A percentile compares a stretch with the other conserved stretches of the same genome.
These are phyloP conservation scores for Sporophila hypoxantha DNA, from an alignment of 2,113 vertebrate genomes.

Conservation along the genomic window DNA sequence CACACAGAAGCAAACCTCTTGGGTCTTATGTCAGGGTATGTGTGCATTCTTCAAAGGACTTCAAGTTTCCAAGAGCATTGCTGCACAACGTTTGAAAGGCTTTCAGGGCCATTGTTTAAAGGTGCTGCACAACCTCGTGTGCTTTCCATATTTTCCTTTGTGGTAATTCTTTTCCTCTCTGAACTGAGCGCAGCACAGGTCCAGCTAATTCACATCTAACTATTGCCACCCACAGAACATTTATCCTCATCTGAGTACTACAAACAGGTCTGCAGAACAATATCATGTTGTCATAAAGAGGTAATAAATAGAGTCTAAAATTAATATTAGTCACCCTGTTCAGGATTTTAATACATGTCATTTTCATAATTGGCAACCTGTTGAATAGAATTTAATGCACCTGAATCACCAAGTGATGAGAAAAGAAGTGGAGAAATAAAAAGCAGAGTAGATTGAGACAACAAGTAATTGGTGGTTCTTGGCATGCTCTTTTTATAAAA, in stretches of 20 bases:
- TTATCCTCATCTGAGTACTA: background rate
- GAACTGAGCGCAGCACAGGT: background rate
- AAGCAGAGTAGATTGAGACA: background rate
- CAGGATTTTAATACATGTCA: background rate
- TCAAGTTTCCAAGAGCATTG: background rate
- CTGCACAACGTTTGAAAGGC: background rate
- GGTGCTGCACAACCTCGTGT: background rate
- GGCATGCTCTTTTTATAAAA: background rate
- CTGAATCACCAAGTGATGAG: background rate
- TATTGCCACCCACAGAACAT: background rate
- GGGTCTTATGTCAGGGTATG: rapidly evolving
- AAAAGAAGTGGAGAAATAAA: background rate
- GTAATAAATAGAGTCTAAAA: background rate
- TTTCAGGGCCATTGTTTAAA: background rate
- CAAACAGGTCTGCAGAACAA: background rate
- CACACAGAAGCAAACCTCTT: background rate
- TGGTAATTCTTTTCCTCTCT: background rate
- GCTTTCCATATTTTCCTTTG: background rate
- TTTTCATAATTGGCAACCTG: background rate
- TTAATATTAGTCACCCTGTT: background rate
- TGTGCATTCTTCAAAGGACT: background rate
- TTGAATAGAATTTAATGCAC: background rate
- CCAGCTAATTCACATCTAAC: rapidly evolving
- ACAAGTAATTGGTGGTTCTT: background rate
- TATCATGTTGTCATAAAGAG: background rate